These are phyloP conservation scores for Syncerus caffer DNA, from an alignment of 2,797 vertebrate genomes.

Conservation along the genomic window DNA sequence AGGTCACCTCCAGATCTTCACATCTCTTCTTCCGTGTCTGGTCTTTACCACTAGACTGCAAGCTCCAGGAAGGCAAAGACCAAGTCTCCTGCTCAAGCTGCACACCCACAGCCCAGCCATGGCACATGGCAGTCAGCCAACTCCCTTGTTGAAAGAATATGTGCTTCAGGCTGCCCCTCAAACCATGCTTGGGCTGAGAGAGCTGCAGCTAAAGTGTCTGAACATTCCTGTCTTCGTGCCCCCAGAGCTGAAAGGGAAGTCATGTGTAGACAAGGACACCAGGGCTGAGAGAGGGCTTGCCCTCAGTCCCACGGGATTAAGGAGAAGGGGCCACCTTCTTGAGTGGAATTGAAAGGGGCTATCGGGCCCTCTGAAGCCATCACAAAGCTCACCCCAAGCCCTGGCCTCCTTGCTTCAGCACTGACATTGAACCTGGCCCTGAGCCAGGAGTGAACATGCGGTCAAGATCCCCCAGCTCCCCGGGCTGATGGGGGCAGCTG, in stretches of 20 bases:
- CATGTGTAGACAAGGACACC: background rate
- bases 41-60: background rate
- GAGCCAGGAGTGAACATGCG: background rate
- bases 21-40: background rate
- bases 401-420: background rate
- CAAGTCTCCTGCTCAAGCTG: background rate
- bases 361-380: too few species aligned
- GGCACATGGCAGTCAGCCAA: background rate
- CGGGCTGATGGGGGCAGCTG: background rate
- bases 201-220: background rate
- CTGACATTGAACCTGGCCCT: too few species aligned
- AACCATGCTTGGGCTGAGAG: background rate
- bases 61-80: background rate
- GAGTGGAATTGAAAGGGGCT: background rate
- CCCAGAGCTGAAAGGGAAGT: background rate
- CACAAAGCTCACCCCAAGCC: background rate
- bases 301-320: background rate
- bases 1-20: background rate
- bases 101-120: too few species aligned
- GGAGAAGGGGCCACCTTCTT: background rate
- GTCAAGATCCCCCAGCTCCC: background rate
- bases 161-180: background rate
- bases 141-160: background rate
- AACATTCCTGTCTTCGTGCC: background rate
- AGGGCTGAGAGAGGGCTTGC: background rate